Conservation (phyloP, 2,797 vertebrate genomes). For the Gymnothorax reevesii region DNA sequence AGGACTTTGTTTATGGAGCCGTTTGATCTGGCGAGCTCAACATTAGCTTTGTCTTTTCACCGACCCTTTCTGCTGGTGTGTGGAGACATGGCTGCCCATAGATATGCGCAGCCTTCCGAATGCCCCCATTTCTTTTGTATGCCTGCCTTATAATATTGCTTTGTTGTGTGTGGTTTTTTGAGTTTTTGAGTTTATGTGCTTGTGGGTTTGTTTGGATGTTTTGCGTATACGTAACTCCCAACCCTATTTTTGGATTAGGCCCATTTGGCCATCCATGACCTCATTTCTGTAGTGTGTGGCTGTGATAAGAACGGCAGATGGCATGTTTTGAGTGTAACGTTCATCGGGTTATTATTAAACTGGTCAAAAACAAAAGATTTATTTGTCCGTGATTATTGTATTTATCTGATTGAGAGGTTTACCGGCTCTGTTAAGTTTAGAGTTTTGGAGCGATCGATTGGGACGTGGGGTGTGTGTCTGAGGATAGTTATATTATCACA, state of each 20-base stretch:
- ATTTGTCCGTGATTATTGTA: too few species aligned
- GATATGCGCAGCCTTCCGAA: background rate
- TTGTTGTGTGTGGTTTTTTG: slow-evolving; percentile 2
- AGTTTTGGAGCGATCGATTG: too few species aligned
- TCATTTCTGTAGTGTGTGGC: slow-evolving; percentile 11
- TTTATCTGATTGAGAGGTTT: too few species aligned
- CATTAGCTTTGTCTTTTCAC: slow-evolving; percentile 12
- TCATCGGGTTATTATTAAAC: too few species aligned
- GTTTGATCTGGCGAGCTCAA: slow-evolving; percentile 2
- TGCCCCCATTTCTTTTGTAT: background rate
- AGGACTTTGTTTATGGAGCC: background rate
- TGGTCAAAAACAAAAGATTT: too few species aligned
- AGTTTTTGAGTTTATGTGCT: background rate
- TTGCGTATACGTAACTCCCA: background rate
- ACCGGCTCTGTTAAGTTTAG: too few species aligned
- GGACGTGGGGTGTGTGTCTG: too few species aligned
- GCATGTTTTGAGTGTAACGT: too few species aligned
- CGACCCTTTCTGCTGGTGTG: slow-evolving; percentile 11
- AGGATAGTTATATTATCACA: too few species aligned
- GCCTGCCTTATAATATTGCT: slow-evolving; percentile 17
- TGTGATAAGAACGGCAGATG: slow-evolving; percentile 24
- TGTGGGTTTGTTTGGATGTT: background rate
- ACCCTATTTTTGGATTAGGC: slow-evolving; percentile 28
- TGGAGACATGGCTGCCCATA: background rate
- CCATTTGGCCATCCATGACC: background rate